Base-by-base conservation (phyloP, 2,797 vertebrate genomes). In the Ciconia nigra region DNA sequence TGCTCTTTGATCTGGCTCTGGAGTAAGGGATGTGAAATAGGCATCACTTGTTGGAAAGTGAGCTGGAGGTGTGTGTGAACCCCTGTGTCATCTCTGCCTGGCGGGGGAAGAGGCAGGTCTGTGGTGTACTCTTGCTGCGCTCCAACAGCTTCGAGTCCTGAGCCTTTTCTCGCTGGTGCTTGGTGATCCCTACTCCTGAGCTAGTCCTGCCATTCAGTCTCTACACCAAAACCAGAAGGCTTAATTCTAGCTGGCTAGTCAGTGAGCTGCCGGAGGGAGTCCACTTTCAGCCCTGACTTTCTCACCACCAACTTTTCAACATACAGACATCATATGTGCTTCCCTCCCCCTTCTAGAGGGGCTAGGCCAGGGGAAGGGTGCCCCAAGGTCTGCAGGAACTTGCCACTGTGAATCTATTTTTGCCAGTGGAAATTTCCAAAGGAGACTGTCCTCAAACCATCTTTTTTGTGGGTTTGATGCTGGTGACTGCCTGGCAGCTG, bases 1-100 rank as follows among this genome's bases (percentile, higher is more conserved):
- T 1, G 2, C 37, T 58, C 9, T 81, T 92, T 57, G 44, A 0
- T 86, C 35, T 1, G 0, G 7, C n/a, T 69, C 59, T 54, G 33
- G 79, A 59, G 16, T 24, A 37, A 1, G 1, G 37, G 29, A 14
- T 54, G 18, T 25, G 37, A 47, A 61, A 35, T 4, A 26, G 35
- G 29, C 9, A 7, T 35, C 4, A 1, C 37, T 54, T 59, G 20
- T n/a, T 61, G 35, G 57, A 76, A 37, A 13, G 28, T 49, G 29
- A 86, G 42, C 35, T 42, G 37, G 37, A 66, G 31, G 39, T 21
- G 29, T n/a, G 28, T 62, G 25, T 76, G 37, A 37, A 58, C 10
- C 12, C 18, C 11, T 42, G 9, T 2, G 3, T 7, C 14, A 10
- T 28, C 26, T 35, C 54, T 67, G 26, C 15, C 37, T 26, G 18